phyloP scores from a whole-genome alignment of 2,113 vertebrate species.

The Poicephalus gulielmi region DNA sequence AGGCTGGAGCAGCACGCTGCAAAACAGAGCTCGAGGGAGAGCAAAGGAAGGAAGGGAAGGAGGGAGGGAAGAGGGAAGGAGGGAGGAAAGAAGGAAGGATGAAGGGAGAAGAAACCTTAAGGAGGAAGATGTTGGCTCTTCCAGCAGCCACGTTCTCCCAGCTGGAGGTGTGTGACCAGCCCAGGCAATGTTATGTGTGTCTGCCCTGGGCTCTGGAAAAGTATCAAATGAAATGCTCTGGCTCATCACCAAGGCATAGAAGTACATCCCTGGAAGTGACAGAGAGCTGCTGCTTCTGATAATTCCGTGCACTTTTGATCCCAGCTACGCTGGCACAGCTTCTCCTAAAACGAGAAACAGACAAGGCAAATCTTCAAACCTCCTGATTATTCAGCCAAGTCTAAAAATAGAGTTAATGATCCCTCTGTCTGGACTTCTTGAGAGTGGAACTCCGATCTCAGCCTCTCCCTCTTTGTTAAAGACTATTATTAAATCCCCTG shows the following conservation, averaged over 20 bases:
- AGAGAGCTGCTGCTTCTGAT: background rate
- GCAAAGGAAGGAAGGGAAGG: accelerated
- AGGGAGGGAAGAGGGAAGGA: no score
- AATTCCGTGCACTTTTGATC: background rate
- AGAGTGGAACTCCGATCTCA: background rate
- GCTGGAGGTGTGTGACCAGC: background rate
- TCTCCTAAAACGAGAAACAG: background rate
- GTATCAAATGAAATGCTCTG: background rate
- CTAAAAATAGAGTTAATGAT: slow-evolving; percentile 66
- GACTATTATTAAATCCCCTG: slow-evolving; percentile 43
- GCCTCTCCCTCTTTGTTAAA: slow-evolving; percentile 16
- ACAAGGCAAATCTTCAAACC: slow-evolving; percentile 6
- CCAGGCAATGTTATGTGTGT: no score
- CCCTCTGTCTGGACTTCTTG: background rate
- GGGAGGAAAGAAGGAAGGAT: no score
- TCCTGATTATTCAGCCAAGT: background rate
- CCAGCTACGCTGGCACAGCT: background rate
- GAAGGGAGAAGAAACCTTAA: background rate
- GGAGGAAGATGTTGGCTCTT: background rate
- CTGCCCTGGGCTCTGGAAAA: background rate
- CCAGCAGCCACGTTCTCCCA: background rate
- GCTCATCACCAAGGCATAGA: background rate
- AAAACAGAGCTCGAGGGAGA: accelerated
- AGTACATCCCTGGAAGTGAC: background rate
- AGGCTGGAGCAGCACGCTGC: background rate